Evolutionary conservation across 1,140 invertebrate species (phyloP).

Genomic region (Phortica variegata): DNA sequence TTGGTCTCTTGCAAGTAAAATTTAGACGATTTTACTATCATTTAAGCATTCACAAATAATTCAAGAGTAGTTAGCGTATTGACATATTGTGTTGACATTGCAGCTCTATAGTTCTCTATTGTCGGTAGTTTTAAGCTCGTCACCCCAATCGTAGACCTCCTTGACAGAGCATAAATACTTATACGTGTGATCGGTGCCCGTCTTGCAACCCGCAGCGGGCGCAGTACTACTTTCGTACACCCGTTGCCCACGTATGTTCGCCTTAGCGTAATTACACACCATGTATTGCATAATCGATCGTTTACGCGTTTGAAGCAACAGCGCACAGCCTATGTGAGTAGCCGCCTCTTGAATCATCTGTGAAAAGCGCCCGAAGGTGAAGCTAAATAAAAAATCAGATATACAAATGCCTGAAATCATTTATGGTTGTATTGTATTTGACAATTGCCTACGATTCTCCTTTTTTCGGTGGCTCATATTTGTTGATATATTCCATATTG

Average conservation of each 20-base stretch:
- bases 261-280: not conserved
- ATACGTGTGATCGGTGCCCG: not conserved
- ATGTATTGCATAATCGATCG: not conserved
- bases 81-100: not conserved
- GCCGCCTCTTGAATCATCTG: not conserved
- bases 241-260: not conserved
- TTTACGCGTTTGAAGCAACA: not conserved
- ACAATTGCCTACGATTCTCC: no score
- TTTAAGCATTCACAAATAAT: no score
- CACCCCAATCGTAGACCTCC: not conserved
- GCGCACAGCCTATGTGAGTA: not conserved
- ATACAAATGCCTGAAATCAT: not conserved
- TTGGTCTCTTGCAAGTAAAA: slow-evolving; percentile 9
- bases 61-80: no score
- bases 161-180: not conserved
- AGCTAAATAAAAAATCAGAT: not conserved
- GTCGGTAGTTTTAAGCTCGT: no score
- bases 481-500: not conserved
- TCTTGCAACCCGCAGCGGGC: not conserved
- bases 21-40: no score
- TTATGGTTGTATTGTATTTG: no score
- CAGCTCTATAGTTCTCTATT: not conserved
- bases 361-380: not conserved
- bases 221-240: not conserved
- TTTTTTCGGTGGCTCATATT: not conserved